Conservation (phyloP, 2,797 vertebrate genomes). For the Sylvia borin region DNA sequence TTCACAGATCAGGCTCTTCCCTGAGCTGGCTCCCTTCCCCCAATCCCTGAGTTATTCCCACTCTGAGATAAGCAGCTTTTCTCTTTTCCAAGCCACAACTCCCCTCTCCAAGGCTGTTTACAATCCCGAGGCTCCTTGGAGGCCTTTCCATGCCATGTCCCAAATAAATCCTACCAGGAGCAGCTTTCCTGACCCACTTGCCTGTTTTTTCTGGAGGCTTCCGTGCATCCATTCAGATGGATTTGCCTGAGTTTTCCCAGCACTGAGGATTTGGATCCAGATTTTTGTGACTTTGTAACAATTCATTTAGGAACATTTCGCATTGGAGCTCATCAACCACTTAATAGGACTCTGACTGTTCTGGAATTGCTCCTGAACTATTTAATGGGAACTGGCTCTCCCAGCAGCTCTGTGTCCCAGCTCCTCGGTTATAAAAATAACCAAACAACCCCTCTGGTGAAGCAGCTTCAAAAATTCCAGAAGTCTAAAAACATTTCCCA, state of each 20-base stretch:
- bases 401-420: background rate
- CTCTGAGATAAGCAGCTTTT: background rate
- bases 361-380: background rate
- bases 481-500: background rate
- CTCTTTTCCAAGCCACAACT: background rate
- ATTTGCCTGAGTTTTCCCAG: background rate
- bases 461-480: background rate
- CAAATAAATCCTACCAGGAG: background rate
- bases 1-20: background rate
- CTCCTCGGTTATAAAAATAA: background rate
- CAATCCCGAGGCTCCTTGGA: background rate
- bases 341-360: background rate
- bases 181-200: background rate
- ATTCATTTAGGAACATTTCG: background rate
- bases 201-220: background rate
- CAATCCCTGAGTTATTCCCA: background rate
- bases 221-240: background rate
- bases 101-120: background rate
- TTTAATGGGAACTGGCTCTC: background rate
- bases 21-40: background rate
- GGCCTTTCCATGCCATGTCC: background rate
- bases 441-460: background rate
- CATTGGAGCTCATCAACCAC: fast-evolving
- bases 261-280: background rate
- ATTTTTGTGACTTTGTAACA: background rate